phyloP scores from a whole-genome alignment of 1,140 invertebrate genomes.

The Zophobas morio region DNA sequence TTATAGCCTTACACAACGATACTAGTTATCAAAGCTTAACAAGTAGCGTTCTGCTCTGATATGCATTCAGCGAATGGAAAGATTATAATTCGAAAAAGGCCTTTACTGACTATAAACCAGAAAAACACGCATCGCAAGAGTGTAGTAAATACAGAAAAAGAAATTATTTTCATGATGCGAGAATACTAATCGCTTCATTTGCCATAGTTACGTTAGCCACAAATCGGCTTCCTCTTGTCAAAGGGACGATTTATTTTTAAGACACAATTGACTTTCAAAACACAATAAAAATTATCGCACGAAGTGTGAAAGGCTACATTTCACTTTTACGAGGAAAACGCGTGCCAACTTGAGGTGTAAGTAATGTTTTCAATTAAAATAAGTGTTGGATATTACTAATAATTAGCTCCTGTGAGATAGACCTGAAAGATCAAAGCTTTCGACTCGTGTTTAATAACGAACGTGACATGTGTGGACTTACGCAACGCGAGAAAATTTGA shows the following conservation, averaged over 20 bases:
- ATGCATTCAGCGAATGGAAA: background rate
- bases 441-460: background rate
- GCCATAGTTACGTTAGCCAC: background rate
- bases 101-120: background rate
- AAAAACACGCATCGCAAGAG: slow-evolving; percentile 5
- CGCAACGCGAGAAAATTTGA: slow-evolving; percentile 10
- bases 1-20: slow-evolving; percentile 1
- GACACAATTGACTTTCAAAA: slow-evolving; percentile 19
- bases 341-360: slow-evolving; percentile 17
- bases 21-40: slow-evolving; percentile 1
- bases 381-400: background rate
- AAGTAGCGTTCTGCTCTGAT: slow-evolving; percentile 16
- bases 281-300: slow-evolving; percentile 11
- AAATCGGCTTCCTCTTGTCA: slow-evolving; percentile 2
- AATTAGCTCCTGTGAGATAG: background rate
- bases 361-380: slow-evolving; percentile 27
- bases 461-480: slow-evolving; percentile 6
- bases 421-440: no score
- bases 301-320: slow-evolving; percentile 36
- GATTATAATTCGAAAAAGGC: background rate
- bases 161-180: background rate
- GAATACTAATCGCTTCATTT: slow-evolving; percentile 31
- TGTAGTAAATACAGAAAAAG: slow-evolving; percentile 16
- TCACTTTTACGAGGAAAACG: slow-evolving; percentile 39
- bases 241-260: slow-evolving; percentile 14